Evolutionary conservation across 2,888 invertebrate species (phyloP).

Genomic region (Dryocosmus kuriphilus): DNA sequence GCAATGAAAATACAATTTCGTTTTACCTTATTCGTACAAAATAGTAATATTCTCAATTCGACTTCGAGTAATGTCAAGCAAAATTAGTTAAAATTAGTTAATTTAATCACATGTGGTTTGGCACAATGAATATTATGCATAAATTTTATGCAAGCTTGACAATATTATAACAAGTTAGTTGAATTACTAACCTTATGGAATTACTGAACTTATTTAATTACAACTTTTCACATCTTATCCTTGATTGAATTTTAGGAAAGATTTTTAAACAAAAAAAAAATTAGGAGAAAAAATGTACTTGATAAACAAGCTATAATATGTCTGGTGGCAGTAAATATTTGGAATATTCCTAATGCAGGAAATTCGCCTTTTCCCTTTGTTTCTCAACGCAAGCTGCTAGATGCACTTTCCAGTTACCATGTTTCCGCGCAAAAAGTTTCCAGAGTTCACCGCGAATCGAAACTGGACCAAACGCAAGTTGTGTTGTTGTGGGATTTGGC

Average conservation of each 20-base stretch:
- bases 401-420: slow-evolving; percentile 31
- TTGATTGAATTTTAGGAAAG: background rate
- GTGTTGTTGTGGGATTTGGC: slow-evolving; percentile 37
- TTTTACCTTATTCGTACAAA: background rate
- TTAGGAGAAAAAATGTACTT: too few relatives aligned
- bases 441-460: slow-evolving; percentile 30
- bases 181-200: background rate
- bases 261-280: background rate
- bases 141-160: slow-evolving; percentile 7
- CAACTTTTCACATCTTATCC: background rate
- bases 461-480: slow-evolving; percentile 39
- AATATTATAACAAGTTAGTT: background rate
- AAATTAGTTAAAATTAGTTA: slow-evolving; percentile 34
- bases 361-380: slow-evolving; percentile 29
- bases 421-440: slow-evolving; percentile 33
- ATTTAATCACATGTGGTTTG: slow-evolving; percentile 20
- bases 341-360: slow-evolving; percentile 30
- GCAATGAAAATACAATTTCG: slow-evolving; percentile 16
- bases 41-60: slow-evolving; percentile 16
- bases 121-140: slow-evolving; percentile 22
- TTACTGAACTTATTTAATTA: too few relatives aligned
- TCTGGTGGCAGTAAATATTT: slow-evolving; percentile 35
- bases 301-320: background rate
- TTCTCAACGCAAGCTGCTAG: slow-evolving; percentile 20
- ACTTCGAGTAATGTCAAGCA: background rate